Conservation (phyloP, 2,888 invertebrate genomes). For the Anarsia innoxiella region DNA sequence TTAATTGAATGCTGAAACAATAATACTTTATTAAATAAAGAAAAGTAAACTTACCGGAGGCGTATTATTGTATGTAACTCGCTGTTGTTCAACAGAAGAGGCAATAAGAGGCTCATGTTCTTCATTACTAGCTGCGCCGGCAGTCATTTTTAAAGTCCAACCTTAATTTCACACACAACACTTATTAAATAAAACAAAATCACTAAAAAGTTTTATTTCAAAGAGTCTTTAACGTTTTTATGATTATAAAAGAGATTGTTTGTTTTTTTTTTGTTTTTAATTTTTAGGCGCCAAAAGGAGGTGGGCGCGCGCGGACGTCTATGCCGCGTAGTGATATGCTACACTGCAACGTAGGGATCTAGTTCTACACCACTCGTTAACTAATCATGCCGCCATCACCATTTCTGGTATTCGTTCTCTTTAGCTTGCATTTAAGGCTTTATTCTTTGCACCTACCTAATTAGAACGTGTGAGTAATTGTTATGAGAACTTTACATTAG, state of each 20-base stretch:
- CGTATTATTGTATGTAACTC: slow-evolving; percentile 52
- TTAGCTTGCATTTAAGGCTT: no score
- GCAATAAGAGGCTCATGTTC: slow-evolving; percentile 69
- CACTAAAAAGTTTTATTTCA: no score
- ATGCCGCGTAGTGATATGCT: slow-evolving; percentile 23
- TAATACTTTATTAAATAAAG: neutral
- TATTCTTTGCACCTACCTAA: no score
- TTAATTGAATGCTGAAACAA: no score
- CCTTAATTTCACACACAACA: no score
- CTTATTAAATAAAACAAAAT: no score
- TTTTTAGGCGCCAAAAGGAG: slow-evolving; percentile 37
- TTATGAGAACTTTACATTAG: no score
- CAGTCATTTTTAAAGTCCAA: slow-evolving; percentile 54
- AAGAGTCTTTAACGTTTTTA: no score
- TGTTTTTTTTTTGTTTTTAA: slow-evolving; percentile 9
- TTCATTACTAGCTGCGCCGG: slow-evolving; percentile 46
- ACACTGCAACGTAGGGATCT: slow-evolving; percentile 5
- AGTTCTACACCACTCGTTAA: slow-evolving; percentile 11
- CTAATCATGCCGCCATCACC: slow-evolving; percentile 14
- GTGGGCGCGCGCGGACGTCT: slow-evolving; percentile 22
- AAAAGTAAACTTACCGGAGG: slow-evolving; percentile 41
- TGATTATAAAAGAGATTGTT: neutral
- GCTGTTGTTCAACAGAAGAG: slow-evolving; percentile 59
- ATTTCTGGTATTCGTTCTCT: no score
- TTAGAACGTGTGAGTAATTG: no score